Base-by-base conservation (phyloP, 2,888 invertebrate genomes). In the Meta bourneti region DNA sequence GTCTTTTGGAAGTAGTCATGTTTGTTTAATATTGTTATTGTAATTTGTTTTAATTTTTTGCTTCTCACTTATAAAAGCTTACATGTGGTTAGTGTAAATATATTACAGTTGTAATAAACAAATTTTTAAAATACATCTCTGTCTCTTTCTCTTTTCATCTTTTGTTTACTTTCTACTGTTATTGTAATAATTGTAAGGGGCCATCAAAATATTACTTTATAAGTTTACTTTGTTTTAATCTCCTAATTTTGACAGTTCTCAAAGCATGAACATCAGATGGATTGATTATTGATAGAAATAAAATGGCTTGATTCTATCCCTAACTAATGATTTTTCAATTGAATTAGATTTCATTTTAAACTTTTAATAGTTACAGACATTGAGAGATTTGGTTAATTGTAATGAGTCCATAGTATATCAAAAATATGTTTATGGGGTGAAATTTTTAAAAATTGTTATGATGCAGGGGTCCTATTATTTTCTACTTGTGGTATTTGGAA, bases 31-130 rank as follows among this genome's bases (percentile, higher is more conserved):
- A 74, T 84, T 84, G 84, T 84, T 84, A 82, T 16, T 49, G 11
- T 61, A 61, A 75, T 84, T 20, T 75, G 74, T 83, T 61, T 20
- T 52, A 74, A 87, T 87, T 48, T 71, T 48, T 71, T 79, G 85
- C 84, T 85, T 84, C 74, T 79, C 61, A 80, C 71, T 80, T 78
- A 74, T 83, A 16, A 61, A 61, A 61, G 61, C 61, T 61, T 84
- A 75, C 61, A 52, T 84, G 79, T 85, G 54, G 74, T 87, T 87
- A 87, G 82, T 91, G 91, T 91, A 91, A 91, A 91, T 91, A 90
- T 85, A 84, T 61, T 54, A 84, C 48, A 85, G 89, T 75, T 92
- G 84, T 84, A 92, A 92, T 92, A 92, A 92, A 92, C 80, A 89
- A 75, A 78, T 88, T 92, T 92, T 80, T 92, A 84, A 89, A 89